Evolutionary conservation across 2,888 invertebrate genomes (phyloP).

Genomic region (Ophion ventricosus): DNA sequence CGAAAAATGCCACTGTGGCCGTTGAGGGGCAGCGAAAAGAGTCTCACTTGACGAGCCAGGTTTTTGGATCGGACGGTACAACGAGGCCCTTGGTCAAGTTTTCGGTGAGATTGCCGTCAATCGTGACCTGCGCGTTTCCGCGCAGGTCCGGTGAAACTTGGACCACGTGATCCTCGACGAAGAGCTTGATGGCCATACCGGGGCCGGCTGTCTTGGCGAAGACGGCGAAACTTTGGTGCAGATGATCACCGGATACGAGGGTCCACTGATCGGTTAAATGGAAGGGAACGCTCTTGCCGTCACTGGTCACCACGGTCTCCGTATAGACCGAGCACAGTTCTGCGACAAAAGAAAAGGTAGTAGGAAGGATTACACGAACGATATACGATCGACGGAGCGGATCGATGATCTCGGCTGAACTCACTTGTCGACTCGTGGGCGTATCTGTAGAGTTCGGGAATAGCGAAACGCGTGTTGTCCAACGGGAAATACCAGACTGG

Average conservation of each 20-base stretch:
- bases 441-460: conserved; percentile 64
- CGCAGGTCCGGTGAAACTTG: conserved; percentile 68
- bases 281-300: conserved; percentile 70
- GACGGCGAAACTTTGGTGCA: conserved; percentile 75
- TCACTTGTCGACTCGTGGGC: conserved; percentile 57
- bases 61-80: conserved; percentile 50
- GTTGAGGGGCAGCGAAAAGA: not conserved
- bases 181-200: conserved; percentile 70
- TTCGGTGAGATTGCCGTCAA: conserved; percentile 67
- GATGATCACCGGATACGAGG: conserved; percentile 76
- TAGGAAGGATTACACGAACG: not conserved
- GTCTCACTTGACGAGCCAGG: conserved; percentile 57
- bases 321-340: conserved; percentile 77
- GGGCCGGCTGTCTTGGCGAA: conserved; percentile 77
- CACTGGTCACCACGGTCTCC: conserved; percentile 69
- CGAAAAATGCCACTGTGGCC: no score
- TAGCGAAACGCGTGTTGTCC: conserved; percentile 74
- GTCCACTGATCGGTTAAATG: conserved; percentile 77
- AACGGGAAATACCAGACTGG: conserved; percentile 64
- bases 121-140: conserved; percentile 55
- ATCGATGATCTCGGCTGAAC: conserved; percentile 3
- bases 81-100: conserved; percentile 66
- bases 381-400: not conserved
- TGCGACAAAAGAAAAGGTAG: conserved; percentile 63
- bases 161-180: conserved; percentile 62